Base-by-base conservation (phyloP, 2,113 vertebrate genomes). In the Colaptes auratus region DNA sequence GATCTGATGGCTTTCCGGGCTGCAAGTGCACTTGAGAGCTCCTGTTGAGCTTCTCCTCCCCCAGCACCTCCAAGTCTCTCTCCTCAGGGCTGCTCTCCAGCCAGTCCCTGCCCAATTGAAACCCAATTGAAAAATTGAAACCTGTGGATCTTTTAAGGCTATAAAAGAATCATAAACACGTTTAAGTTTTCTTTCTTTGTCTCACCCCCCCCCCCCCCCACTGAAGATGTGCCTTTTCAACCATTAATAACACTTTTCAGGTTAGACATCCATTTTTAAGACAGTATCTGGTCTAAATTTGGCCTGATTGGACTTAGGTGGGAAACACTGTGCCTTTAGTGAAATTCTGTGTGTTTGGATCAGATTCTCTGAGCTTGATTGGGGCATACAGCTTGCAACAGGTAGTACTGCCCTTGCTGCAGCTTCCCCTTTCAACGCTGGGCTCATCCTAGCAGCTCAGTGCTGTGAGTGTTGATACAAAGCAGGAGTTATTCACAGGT, bases 371-470 rank as follows among this genome's bases (percentile, higher is more conserved):
- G 18, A 28, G 60, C 52, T 60, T 19, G 13, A 13, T 30, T 8
- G 52, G 64, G 31, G 17, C 20, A 18, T 6, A 6, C 35, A 31
- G 24, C 8, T 16, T 9, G 17, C 42, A 27, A 5, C 5, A 23
- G 16, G 9, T 23, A 39, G 39, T 1, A 0, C 7, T 73, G 61
- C 31, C 20, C 33, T 77, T 63, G 55, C 39, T 82, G 31, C 39
- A 36, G 23, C 44, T 60, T 27, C 13, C 15, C 7, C 5, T 24
- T 17, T 23, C 71, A 39, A 0, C 27, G 8, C 0, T 9, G 30
- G 15, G 28, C n/a, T 76, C 8, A 30, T 25, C 6, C 7, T 12
- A 27, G 36, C 9, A 19, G 12, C 4, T 16, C 4, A 19, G 0
- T 1, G 0, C 14, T 15, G 35, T 21, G 30, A 63, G 36, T 12